Base-by-base conservation (phyloP, 2,888 invertebrate species). In the Apotomis capreana region DNA sequence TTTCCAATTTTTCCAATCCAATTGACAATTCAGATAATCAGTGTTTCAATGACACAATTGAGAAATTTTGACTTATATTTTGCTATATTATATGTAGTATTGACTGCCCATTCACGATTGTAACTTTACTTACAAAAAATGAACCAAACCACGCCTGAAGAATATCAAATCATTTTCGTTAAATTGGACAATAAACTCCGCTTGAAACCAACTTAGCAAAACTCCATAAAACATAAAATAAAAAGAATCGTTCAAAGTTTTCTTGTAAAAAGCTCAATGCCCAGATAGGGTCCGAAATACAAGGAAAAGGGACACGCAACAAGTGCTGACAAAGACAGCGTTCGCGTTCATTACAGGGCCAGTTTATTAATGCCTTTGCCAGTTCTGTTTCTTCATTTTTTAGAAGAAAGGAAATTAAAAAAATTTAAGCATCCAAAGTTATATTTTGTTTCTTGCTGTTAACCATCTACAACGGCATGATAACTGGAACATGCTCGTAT, bases 261-360 rank as follows among this genome's bases (percentile, higher is more conserved):
- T 26, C 68, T 68, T 68, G 68, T 72, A 71, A 68, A 71, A 70
- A 67, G 70, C 55, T 68, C 44, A 63, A 69, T 44, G 40, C 52
- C 49, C 40, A 36, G 55, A 73, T 73, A 76, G 74, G 75, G 76
- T 76, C 70, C 46, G 69, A 79, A 78, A 79, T 81, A 81, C 76
- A 78, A 81, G 79, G 80, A 76, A 79, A 74, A 65, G 26, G 76
- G 78, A 74, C 76, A 81, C 79, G 88, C 89, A 89, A 89, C 88
- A 89, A 88, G 89, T 89, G 83, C 79, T 79, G 80, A 84, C 84
- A 84, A 82, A 77, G 78, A 74, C 77, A 74, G 71, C 74, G 78
- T 74, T 78, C 76, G 74, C 74, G 78, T 74, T 78, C 76, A 78
- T 82, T 79, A 79, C 78, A 74, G 79, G 73, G 75, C 77, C 73